Evolutionary conservation across 2,797 vertebrate genomes (phyloP).

Genomic region (Cyclopterus lumpus): DNA sequence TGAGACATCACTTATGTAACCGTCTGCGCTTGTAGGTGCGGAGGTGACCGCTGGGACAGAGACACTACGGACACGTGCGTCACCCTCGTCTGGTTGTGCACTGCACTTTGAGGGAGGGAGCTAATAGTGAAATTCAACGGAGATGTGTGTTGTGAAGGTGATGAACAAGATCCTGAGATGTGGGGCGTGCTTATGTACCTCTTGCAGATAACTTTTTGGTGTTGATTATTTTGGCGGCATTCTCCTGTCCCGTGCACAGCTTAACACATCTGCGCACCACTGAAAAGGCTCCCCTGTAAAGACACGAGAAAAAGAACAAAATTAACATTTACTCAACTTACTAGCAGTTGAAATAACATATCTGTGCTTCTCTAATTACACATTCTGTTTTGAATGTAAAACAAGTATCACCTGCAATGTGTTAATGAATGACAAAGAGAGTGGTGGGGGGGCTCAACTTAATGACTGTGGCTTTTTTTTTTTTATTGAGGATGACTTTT

Average conservation of each 20-base stretch:
- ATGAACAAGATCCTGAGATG: too few species aligned
- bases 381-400: background rate
- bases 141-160: too few species aligned
- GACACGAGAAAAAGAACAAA: constrained; percentile 37
- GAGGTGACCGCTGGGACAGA: constrained; percentile 32
- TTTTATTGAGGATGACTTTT: constrained; percentile 13
- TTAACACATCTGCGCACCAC: constrained; percentile 97
- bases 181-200: too few species aligned
- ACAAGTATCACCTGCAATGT: background rate
- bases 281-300: constrained; percentile 93
- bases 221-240: constrained; percentile 99
- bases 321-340: background rate
- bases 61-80: constrained; percentile 36
- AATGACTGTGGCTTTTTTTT: constrained; percentile 3
- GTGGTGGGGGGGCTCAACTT: background rate
- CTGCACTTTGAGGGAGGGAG: constrained; percentile 1
- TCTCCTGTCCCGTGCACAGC: constrained; percentile 96
- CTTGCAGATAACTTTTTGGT: constrained; percentile 98
- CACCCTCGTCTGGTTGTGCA: background rate
- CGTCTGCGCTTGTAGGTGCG: constrained; percentile 41
- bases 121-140: background rate
- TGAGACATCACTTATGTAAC: constrained; percentile 40
- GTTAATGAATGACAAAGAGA: background rate
- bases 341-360: background rate
- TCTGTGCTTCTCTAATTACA: background rate